These are phyloP conservation scores for Mayetiola destructor DNA, from an alignment of 2,888 invertebrate species.

Conservation along the genomic window DNA sequence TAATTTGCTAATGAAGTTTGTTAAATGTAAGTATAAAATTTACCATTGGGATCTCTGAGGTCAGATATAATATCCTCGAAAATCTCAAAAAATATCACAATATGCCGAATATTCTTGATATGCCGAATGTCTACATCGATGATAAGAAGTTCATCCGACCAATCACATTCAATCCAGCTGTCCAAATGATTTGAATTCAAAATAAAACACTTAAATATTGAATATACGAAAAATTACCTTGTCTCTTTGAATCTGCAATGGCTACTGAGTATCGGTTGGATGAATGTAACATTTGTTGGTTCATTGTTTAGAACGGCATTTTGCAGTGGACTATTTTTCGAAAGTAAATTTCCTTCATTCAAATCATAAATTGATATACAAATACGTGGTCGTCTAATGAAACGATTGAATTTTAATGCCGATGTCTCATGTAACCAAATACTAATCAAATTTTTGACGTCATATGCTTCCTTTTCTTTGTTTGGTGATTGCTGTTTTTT, in stretches of 20 bases:
- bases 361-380: background rate
- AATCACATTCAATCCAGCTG: slow-evolving; percentile 13
- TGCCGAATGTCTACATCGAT: slow-evolving; percentile 13
- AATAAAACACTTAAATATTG: background rate
- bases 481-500: background rate
- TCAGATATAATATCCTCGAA: background rate
- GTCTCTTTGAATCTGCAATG: background rate
- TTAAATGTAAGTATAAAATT: background rate
- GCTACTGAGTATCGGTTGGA: background rate
- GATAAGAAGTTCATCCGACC: slow-evolving; percentile 13
- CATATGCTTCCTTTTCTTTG: background rate
- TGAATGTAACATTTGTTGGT: background rate
- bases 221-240: background rate
- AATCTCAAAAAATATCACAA: slow-evolving; percentile 16
- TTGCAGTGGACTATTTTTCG: background rate
- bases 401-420: background rate
- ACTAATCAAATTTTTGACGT: background rate
- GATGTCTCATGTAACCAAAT: background rate
- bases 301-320: background rate
- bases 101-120: slow-evolving; percentile 8
- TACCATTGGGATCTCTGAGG: background rate
- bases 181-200: background rate
- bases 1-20: background rate
- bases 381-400: background rate
- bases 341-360: background rate